Evolutionary conservation across 2,888 invertebrate genomes (phyloP).

Genomic region (Caenorhabditis virilis): DNA sequence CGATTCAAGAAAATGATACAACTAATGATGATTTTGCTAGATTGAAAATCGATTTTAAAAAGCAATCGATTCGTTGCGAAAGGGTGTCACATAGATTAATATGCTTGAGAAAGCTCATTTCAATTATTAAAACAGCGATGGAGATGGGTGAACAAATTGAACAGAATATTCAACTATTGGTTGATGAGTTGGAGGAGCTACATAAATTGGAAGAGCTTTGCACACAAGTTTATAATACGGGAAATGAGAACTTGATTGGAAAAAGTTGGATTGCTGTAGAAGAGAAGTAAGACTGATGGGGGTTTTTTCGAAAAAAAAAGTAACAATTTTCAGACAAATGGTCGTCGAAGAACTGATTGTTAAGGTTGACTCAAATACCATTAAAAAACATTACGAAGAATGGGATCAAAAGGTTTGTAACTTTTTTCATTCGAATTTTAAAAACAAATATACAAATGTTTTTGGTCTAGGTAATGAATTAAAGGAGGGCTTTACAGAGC

Average conservation of each 20-base stretch:
- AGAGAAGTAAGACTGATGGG: conserved; percentile 29
- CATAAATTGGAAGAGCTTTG: conserved; percentile 34
- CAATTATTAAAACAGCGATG: conserved; percentile 26
- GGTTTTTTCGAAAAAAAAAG: background rate
- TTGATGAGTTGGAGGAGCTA: conserved; percentile 30
- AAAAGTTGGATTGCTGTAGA: conserved; percentile 46
- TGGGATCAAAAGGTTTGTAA: conserved; percentile 19
- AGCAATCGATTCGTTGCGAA: conserved; percentile 47
- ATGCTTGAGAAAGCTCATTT: conserved; percentile 36
- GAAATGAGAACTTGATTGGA: conserved; percentile 36
- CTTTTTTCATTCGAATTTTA: background rate
- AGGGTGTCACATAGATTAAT: conserved; percentile 39
- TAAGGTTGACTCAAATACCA: conserved; percentile 19
- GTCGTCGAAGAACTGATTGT: conserved; percentile 34
- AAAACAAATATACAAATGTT: background rate
- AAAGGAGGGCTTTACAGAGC: no score
- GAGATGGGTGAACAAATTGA: conserved; percentile 38
- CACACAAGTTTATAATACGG: conserved; percentile 40
- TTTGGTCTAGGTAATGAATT: no score
- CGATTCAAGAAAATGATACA: conserved; percentile 10
- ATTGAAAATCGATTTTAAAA: conserved; percentile 45
- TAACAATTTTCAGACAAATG: conserved; percentile 10
- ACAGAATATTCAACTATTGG: conserved; percentile 21
- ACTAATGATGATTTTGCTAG: conserved; percentile 35
- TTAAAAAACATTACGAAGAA: conserved; percentile 23